Conservation (phyloP, 2,797 vertebrate genomes). For the Eidolon dupreanum region DNA sequence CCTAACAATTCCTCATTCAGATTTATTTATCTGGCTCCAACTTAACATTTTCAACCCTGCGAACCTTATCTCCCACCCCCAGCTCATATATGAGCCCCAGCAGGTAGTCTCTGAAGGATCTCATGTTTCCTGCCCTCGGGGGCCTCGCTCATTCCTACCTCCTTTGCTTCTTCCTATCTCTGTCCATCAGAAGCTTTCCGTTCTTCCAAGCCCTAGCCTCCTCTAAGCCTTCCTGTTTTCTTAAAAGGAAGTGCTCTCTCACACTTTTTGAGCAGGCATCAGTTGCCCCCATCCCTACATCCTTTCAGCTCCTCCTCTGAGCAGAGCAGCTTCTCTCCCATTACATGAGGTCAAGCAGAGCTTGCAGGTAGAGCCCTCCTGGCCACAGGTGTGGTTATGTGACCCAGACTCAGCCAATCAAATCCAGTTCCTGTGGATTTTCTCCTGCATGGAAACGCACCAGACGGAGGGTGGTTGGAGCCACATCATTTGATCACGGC, state of each 20-base stretch:
- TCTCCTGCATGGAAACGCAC: background rate
- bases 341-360: background rate
- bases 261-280: background rate
- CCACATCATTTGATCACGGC: background rate
- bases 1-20: background rate
- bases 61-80: background rate
- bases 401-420: background rate
- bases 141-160: background rate
- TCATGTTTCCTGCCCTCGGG: background rate
- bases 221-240: background rate
- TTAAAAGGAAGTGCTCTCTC: background rate
- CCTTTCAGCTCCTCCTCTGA: background rate
- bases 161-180: background rate
- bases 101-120: background rate
- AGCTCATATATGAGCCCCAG: background rate
- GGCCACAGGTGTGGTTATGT: background rate
- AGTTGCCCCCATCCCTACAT: fast-evolving
- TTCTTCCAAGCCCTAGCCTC: background rate
- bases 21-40: background rate
- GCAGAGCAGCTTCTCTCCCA: background rate
- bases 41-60: background rate
- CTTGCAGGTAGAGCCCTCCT: background rate
- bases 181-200: background rate
- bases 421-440: background rate
- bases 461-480: too few species aligned